phyloP scores from a whole-genome alignment of 2,113 vertebrate species.

The Rhinogobius similis region DNA sequence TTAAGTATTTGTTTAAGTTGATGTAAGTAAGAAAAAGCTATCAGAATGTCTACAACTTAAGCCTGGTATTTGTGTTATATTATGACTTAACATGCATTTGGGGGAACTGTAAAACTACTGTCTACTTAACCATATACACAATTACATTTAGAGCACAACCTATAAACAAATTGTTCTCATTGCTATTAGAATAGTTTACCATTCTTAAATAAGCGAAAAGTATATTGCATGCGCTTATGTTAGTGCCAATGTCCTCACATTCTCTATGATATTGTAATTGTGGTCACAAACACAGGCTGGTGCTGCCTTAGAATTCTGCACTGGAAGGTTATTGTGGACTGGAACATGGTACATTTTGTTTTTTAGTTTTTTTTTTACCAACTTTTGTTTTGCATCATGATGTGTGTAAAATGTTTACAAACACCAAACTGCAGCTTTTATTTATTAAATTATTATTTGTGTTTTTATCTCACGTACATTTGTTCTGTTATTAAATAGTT shows the following conservation, averaged over 20 bases:
- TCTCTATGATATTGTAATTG: conserved; percentile 20
- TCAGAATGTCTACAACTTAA: conserved; percentile 20
- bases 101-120: background rate
- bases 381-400: conserved; percentile 51
- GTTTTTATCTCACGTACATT: conserved; percentile 35
- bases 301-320: conserved; percentile 51
- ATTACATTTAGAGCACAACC: background rate
- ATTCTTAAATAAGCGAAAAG: conserved; percentile 25
- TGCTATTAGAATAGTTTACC: background rate
- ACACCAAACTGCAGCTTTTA: conserved; percentile 51
- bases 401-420: conserved; percentile 68
- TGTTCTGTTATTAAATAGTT: conserved; percentile 8
- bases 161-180: background rate
- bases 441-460: conserved; percentile 74
- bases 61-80: conserved; percentile 20
- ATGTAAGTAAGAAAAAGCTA: conserved; percentile 12
- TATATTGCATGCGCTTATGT: conserved; percentile 54
- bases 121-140: background rate
- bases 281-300: conserved; percentile 12
- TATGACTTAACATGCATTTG: conserved; percentile 16
- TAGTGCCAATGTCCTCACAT: conserved; percentile 44
- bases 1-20: conserved; percentile 19
- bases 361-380: conserved; percentile 44
- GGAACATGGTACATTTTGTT: conserved; percentile 30
- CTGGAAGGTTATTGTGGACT: conserved; percentile 27